Evolutionary conservation across 2,888 invertebrate genomes (phyloP), one percentile per base, ranked within the genome.

Genomic region (Diaprepes abbreviatus): DNA sequence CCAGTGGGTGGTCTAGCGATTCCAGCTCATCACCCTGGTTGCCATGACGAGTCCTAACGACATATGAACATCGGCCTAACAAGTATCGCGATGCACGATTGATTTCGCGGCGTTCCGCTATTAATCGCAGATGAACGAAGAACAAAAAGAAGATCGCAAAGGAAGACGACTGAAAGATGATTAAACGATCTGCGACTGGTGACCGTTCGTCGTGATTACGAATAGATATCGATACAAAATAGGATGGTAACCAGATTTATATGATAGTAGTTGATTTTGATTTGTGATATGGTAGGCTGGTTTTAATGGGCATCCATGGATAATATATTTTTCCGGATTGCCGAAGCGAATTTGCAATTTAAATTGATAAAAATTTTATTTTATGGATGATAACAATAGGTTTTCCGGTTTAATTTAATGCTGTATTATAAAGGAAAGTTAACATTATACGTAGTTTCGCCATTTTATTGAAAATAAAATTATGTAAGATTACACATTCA

Each of bases 71-170:
- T 78, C 76, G 76, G 64, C 69, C 74, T 78, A 79, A 79, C 79
- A 79, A 79, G 77, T 75, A 71, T 73, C 73, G 77, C 77, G 78
- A 79, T 77, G 79, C 79, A 79, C 79, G 79, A 79, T 79, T 77
- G 78, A 78, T 76, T 77, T 77, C 74, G 76, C 77, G 75, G 73
- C 69, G 59, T 72, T 69, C 64, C 63, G 58, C 74, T 72, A 75
- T 74, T 74, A 74, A 74, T 74, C 69, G 69, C 55, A 31, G 36
- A 55, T 36, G 65, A 70, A 57, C 40, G 40, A 62, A 38, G 40
- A 68, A 54, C 59, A 71, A 71, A 65, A 72, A 66, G 50, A 50
- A 35, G 12, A 66, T 50, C 28, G 24, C 16, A 38, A 60, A 50
- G 40, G 36, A 60, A 66, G 70, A 55, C 3, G 57, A 66, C 38